phyloP scores from a whole-genome alignment of 2,888 invertebrate species.

The Glyphotaelius pellucidus region DNA sequence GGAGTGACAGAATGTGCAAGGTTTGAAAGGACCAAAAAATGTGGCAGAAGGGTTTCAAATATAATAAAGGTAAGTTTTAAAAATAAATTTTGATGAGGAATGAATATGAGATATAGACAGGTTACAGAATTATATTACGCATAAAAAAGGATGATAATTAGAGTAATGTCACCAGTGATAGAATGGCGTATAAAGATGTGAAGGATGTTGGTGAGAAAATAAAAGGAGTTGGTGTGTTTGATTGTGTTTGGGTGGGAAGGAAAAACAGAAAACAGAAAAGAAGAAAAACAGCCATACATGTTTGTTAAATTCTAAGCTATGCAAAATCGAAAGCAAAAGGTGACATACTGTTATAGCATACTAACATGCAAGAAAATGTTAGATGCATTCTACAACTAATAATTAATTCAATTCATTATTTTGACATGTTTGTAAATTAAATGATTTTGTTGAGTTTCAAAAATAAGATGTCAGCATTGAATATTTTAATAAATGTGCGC shows the following conservation, averaged over 20 bases:
- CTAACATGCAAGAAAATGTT: constrained; percentile 39
- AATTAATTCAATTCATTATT: background rate
- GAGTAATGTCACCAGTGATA: background rate
- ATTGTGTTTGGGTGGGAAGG: constrained; percentile 74
- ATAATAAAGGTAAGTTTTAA: background rate
- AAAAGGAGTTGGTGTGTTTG: constrained; percentile 33
- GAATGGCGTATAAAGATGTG: background rate
- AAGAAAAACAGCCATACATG: constrained; percentile 66
- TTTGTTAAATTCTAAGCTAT: constrained; percentile 48
- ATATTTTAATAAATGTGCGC: background rate
- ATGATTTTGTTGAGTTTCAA: background rate
- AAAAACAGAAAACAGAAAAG: constrained; percentile 70
- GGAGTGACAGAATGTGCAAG: background rate
- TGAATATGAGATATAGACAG: background rate
- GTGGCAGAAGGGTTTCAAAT: background rate
- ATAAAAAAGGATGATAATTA: background rate
- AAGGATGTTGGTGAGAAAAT: constrained; percentile 10
- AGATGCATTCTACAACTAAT: constrained; percentile 32
- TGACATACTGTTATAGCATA: constrained; percentile 19
- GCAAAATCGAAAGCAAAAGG: constrained; percentile 40
- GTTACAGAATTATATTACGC: background rate
- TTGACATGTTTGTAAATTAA: background rate
- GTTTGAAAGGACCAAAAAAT: background rate
- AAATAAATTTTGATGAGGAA: background rate
- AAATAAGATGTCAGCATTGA: background rate